Base-by-base conservation (phyloP, 2,797 vertebrate genomes). In the Pitangus sulphuratus region DNA sequence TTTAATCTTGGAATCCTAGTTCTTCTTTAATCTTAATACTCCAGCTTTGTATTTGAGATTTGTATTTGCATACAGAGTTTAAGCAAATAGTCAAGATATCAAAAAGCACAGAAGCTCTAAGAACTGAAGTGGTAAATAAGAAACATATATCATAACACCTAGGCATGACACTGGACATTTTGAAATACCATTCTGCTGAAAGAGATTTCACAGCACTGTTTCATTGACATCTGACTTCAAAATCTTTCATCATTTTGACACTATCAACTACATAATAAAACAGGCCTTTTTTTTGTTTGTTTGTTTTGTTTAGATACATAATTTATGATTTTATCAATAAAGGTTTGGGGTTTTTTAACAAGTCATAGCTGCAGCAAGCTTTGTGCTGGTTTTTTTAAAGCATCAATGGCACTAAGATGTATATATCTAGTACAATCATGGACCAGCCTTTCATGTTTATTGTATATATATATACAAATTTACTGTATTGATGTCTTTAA, bases 281-380 rank as follows among this genome's bases (percentile, higher is more conserved):
- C n/a, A 94, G 21, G 1, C 11, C 5, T 14, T 51, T 18, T 37
- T 5, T 40, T 40, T 80, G 53, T 40, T 65, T 22, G 35, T 68
- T 78, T 88, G 61, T 57, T 95, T 88, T 78, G 62, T 88, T 96
- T 91, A 93, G 57, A 89, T 89, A 87, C 39, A 80, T 95, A 89
- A 87, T 93, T 93, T 94, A 93, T 90, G 47, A 94, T 87, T 92
- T 96, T 95, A 93, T 94, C 91, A 96, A 84, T 93, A 96, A 89
- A 87, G 35, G 16, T 50, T 50, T 50, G 68, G 31, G 4, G 45
- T 76, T 60, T 80, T 82, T 82, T 50, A 89, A 80, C 48, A 91
- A 93, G 39, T 20, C 56, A 57, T 22, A 91, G 44, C n/a, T 3
- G 2, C 64, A 77, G 64, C 89, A 87, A 90, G 44, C 71, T 92